Evolutionary conservation across 2,797 vertebrate species (phyloP), one percentile per base, ranked within the genome.

Genomic region (Myiotriccus ornatus): DNA sequence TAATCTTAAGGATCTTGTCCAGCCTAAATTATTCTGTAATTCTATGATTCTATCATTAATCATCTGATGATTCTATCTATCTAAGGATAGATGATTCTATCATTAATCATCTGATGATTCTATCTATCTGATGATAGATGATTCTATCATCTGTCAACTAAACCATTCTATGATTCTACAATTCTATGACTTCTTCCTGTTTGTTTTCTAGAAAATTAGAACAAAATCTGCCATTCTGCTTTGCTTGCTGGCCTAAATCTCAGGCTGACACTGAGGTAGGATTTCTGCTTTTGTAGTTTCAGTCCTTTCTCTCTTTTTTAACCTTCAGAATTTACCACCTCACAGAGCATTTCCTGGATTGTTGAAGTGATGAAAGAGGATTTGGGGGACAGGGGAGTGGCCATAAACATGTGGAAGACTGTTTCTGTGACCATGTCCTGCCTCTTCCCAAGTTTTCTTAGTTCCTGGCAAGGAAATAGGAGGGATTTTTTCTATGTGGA

Each of bases 401-500:
- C 23, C 16, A 9, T 17, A 16, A 64, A 52, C 6, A 35, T 44
- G 8, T 35, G 18, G 19, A 71, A 50, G 8, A 50, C 22, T 21
- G 3, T 59, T 53, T 34, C 25, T 39, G 8, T 65, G 69, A 71
- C 22, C 21, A 47, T 53, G 13, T 55, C 17, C 9, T 60, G 4
- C 23, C 23, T 60, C 35, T 71, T 77, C 47, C 52, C 50, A 28
- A 12, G 3, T 19, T 17, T 56, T 13, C 4, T 64, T 56, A 34
- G 21, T 34, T 56, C 14, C 9, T 56, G 18, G 3, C 1, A 39
- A 65, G 37, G 27, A 74, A 65, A 46, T 12, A 14, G 25, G 23
- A n/a, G 9, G 4, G 0, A 1, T 39, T 12, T 37, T 37, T 43
- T 3, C n/a, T 37, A 9, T 13, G 3, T 80, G 47, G 13, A 53